Base-by-base conservation (phyloP, 2,113 vertebrate genomes). In the Chitala chitala region DNA sequence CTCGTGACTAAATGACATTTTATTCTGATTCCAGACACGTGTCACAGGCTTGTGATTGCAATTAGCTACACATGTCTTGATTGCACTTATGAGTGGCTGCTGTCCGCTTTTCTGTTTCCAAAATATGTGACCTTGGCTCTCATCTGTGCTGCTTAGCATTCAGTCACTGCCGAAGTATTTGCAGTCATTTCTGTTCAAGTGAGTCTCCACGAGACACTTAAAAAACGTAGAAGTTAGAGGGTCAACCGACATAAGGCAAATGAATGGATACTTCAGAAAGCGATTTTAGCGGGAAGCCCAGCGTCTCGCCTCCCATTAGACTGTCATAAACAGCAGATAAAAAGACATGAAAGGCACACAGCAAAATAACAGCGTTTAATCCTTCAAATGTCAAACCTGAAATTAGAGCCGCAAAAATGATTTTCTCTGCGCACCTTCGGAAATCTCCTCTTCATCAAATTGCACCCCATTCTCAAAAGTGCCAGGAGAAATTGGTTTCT, bases 401-500 rank as follows among this genome's bases (percentile, higher is more conserved):
- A 85, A 91, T 87, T 90, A 90, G 80, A 79, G 78, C 81, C 82
- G 84, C 81, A 79, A 83, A 89, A 89, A 87, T 83, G 71, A 88
- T 87, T 90, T 71, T 78, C 80, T 75, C 70, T 80, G 78, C 68
- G 79, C 78, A 70, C 86, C 84, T 68, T 69, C 46, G 46, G 78
- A 84, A 83, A 91, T 84, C 86, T 88, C 82, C 77, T 59, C 76
- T 75, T 85, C 79, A 82, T 84, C 80, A 85, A 86, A 84, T 90
- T 89, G 84, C 86, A 88, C 83, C 78, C 75, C 74, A 88, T 82
- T 63, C 85, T 86, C 79, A 86, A 79, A 82, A 85, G 79, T 87
- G 88, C 85, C 86, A 53, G 69, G 79, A 78, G 84, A 92, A 93
- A 91, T 90, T 91, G 89, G 73, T 89, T 93, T 92, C 84, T 91